These are phyloP conservation scores for Onychostoma macrolepis DNA, from an alignment of 2,113 vertebrate species.

Conservation along the genomic window DNA sequence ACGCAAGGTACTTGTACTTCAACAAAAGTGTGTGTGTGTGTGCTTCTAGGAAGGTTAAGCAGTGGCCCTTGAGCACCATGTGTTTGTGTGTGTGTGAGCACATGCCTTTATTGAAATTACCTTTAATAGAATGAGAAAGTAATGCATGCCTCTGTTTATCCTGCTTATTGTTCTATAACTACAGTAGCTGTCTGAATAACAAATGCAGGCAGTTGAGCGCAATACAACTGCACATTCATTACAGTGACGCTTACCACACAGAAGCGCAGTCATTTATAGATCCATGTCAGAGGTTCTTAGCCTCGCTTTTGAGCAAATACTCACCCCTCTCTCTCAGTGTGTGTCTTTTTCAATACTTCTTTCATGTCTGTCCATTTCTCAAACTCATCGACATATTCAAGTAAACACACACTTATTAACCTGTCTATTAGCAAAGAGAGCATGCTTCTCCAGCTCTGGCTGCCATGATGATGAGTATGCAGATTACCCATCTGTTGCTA, in stretches of 20 bases:
- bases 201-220: slow-evolving; percentile 50
- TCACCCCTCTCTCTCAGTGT: not conserved
- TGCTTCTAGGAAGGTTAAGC: not conserved
- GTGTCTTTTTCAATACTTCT: not conserved
- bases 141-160: slow-evolving; percentile 47
- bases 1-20: not conserved
- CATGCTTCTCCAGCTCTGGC: slow-evolving; percentile 24
- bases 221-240: slow-evolving; percentile 31
- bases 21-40: not conserved
- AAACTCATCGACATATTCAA: slow-evolving; percentile 16
- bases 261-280: slow-evolving; percentile 32
- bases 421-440: slow-evolving; percentile 21
- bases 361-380: not conserved
- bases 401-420: slow-evolving; percentile 35
- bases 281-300: not conserved
- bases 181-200: slow-evolving; percentile 51
- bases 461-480: slow-evolving; percentile 51
- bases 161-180: slow-evolving; percentile 56
- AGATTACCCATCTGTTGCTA: slow-evolving; percentile 57
- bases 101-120: slow-evolving; percentile 45
- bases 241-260: slow-evolving; percentile 34
- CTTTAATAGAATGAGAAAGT: slow-evolving; percentile 51
- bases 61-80: too few relatives aligned
- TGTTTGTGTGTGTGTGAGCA: not conserved
- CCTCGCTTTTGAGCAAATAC: slow-evolving; percentile 15